Percentiles rank a stretch among this genome's conserved stretches.
Evolutionary conservation across 2,888 invertebrate species (phyloP).

Genomic region (Lampropteryx suffumata): DNA sequence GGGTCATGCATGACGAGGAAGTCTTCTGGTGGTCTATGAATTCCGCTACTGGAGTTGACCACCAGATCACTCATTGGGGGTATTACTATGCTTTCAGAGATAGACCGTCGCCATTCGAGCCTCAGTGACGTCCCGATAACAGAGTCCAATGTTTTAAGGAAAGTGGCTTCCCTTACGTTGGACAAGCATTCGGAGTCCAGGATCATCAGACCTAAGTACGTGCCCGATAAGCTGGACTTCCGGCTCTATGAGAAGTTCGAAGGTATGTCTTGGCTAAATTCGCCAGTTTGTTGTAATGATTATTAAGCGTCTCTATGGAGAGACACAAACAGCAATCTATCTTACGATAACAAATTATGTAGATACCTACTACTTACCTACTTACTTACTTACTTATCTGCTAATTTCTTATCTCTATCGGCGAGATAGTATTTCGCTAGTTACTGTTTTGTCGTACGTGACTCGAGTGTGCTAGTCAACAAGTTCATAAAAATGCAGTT

Average conservation of each 20-base stretch:
- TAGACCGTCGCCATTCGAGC: constrained; percentile 73
- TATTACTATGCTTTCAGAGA: constrained; percentile 47
- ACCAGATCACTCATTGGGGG: too few relatives aligned
- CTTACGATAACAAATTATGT: too few relatives aligned
- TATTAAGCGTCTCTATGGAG: neutral
- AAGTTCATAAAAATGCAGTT: constrained; percentile 61
- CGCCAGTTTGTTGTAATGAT: too few relatives aligned
- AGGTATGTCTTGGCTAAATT: too few relatives aligned
- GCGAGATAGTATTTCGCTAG: constrained; percentile 47
- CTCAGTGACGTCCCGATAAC: constrained; percentile 73
- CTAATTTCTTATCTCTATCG: constrained; percentile 58
- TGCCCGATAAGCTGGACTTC: constrained; percentile 94
- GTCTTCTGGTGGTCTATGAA: too few relatives aligned
- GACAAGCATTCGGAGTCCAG: constrained; percentile 88
- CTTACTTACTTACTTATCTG: neutral
- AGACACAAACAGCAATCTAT: neutral
- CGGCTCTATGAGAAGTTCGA: constrained; percentile 95
- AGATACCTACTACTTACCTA: too few relatives aligned
- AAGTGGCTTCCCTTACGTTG: constrained; percentile 92
- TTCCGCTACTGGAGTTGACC: too few relatives aligned
- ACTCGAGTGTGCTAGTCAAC: constrained; percentile 33
- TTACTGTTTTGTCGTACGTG: constrained; percentile 49
- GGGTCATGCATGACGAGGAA: too few relatives aligned
- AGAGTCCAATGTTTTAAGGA: constrained; percentile 89
- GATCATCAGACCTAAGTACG: constrained; percentile 87